phyloP scores from a whole-genome alignment of 2,888 invertebrate genomes.

The Auanema freiburgensis region DNA sequence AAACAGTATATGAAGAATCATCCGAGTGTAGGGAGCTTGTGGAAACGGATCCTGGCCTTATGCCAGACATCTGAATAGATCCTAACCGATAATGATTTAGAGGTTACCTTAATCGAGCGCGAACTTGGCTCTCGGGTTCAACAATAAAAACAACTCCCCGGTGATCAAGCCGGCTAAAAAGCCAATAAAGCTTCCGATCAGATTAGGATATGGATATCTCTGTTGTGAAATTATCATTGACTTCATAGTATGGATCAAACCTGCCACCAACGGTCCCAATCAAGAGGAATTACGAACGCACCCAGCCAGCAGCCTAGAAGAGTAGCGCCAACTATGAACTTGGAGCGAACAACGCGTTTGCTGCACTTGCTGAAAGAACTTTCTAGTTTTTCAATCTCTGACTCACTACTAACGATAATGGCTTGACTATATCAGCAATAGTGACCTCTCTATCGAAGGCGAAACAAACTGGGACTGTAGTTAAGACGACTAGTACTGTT shows the following conservation, averaged over 20 bases:
- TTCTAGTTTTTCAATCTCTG: no score
- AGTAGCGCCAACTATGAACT: slow-evolving; percentile 35
- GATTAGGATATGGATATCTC: slow-evolving; percentile 44
- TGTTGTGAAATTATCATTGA: slow-evolving; percentile 6
- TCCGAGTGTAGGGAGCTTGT: slow-evolving; percentile 14
- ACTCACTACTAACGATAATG: no score
- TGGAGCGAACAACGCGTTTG: slow-evolving; percentile 10
- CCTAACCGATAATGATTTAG: neutral
- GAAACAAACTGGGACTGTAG: slow-evolving; percentile 12
- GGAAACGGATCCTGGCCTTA: neutral
- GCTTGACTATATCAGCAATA: slow-evolving; percentile 11
- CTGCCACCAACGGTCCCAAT: slow-evolving; percentile 90
- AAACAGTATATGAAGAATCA: slow-evolving; percentile 4
- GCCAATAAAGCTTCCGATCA: slow-evolving; percentile 34
- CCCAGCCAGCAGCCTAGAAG: slow-evolving; percentile 82
- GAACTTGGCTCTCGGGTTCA: neutral
- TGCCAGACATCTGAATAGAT: no score
- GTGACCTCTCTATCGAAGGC: slow-evolving; percentile 13
- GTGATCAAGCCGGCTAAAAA: slow-evolving; percentile 13
- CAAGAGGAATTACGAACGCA: slow-evolving; percentile 82
- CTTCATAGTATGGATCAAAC: slow-evolving; percentile 52
- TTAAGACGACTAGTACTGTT: slow-evolving; percentile 15
- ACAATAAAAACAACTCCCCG: neutral
- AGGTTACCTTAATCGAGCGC: neutral
- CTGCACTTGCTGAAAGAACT: neutral